Evolutionary conservation across 1,140 invertebrate species (phyloP).

Genomic region (Aphis craccivora): DNA sequence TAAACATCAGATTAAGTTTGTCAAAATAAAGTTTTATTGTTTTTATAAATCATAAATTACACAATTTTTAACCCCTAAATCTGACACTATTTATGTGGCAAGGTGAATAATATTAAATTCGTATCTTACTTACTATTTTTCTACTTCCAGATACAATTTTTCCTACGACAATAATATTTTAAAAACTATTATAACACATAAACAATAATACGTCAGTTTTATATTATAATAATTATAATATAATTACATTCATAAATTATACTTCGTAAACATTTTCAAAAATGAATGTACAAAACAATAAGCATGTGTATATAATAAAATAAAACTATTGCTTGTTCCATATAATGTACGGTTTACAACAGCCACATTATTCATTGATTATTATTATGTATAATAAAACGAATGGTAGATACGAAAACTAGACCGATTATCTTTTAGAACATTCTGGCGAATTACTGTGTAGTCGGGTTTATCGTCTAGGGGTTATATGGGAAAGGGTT

Average conservation of each 20-base stretch:
- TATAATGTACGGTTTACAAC: neutral
- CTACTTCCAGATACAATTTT: neutral
- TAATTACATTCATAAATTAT: neutral
- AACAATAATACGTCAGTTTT: neutral
- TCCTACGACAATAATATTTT: neutral
- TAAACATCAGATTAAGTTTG: neutral
- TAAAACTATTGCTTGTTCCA: neutral
- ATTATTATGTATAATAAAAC: slow-evolving; percentile 53
- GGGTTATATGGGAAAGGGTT: neutral
- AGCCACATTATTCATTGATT: slow-evolving; percentile 33
- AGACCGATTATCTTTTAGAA: slow-evolving; percentile 49
- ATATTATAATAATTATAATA: neutral
- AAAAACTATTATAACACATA: neutral
- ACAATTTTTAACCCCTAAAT: neutral
- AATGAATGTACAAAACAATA: neutral
- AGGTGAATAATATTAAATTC: neutral
- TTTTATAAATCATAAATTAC: neutral
- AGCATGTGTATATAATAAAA: neutral
- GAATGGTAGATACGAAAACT: slow-evolving; percentile 22
- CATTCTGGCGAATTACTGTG: slow-evolving; percentile 26
- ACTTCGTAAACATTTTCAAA: neutral
- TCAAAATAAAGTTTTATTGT: neutral
- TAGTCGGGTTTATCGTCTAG: slow-evolving; percentile 20
- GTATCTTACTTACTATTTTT: neutral
- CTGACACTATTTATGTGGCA: neutral